A percentile compares a stretch with the other conserved stretches of the same genome.
Evolutionary conservation across 2,797 vertebrate genomes (phyloP).

Genomic region (Urophycis tenuis): DNA sequence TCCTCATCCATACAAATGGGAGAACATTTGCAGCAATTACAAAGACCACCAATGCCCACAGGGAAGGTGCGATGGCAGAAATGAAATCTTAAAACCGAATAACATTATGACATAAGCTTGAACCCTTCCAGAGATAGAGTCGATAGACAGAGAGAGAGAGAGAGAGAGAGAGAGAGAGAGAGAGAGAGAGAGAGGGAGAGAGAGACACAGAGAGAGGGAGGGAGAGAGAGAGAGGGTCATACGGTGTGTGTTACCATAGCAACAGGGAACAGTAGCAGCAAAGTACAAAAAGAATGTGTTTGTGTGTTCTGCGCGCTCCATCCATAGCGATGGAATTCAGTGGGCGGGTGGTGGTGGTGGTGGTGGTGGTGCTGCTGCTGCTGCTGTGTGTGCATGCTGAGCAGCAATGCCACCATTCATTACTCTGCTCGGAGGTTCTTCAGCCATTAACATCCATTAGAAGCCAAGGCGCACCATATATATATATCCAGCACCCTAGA

Average conservation of each 20-base stretch:
- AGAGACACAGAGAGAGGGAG: not conserved
- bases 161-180: not conserved
- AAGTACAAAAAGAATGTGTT: constrained; percentile 53
- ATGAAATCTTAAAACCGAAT: constrained; percentile 47
- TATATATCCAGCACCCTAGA: constrained; percentile 62
- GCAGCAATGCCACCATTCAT: constrained; percentile 50
- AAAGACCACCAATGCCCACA: constrained; percentile 43
- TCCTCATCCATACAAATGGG: constrained; percentile 57
- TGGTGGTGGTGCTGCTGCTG: constrained; percentile 29
- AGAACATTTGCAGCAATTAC: constrained; percentile 42
- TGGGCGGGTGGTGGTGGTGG: constrained; percentile 26
- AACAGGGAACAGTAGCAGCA: constrained; percentile 54
- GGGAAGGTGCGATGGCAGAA: constrained; percentile 23
- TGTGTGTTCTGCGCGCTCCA: constrained; percentile 28
- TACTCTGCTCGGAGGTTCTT: constrained; percentile 54
- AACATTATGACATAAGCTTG: constrained; percentile 50
- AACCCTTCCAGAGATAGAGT: too few relatives aligned
- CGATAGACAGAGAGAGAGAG: too few relatives aligned
- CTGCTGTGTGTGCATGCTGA: constrained; percentile 47
- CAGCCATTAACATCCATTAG: constrained; percentile 71
- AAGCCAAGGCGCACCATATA: constrained; percentile 57
- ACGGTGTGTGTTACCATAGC: constrained; percentile 53
- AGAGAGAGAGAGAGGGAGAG: constrained; percentile 36
- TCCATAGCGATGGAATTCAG: constrained; percentile 51
- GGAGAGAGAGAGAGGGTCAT: constrained; percentile 51